Percentiles rank a stretch among this genome's conserved stretches.
phyloP scores from a whole-genome alignment of 1,140 invertebrate genomes.

The Archivesica marissinica region DNA sequence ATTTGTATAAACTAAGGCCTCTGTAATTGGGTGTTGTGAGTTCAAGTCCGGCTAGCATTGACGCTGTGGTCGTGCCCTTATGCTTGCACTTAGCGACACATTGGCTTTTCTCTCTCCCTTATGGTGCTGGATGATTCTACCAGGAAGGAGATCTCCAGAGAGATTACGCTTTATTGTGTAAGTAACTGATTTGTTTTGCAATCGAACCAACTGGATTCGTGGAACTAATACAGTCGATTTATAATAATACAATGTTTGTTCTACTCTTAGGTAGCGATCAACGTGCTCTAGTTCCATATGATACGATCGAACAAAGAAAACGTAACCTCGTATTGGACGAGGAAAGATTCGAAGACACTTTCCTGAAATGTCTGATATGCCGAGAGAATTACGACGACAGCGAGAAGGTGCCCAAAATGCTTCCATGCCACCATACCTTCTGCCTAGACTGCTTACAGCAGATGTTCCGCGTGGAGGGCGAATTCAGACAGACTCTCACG shows the following conservation, averaged over 20 bases:
- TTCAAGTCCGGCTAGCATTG: no score
- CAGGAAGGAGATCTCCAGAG: no score
- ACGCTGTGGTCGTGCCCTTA: no score
- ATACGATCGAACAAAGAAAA: conserved; percentile 63
- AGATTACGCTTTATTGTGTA: no score
- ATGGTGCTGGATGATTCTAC: no score
- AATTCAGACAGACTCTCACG: conserved; percentile 78
- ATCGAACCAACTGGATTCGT: no score
- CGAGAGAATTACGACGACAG: conserved; percentile 79
- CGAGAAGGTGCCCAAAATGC: conserved; percentile 81
- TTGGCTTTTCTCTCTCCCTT: no score
- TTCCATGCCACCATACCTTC: conserved; percentile 83
- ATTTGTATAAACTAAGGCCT: no score
- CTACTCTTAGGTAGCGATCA: conserved; percentile 49
- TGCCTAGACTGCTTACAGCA: conserved; percentile 86
- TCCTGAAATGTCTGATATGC: conserved; percentile 82
- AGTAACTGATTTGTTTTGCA: no score
- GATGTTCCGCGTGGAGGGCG: conserved; percentile 81
- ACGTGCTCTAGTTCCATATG: neutral
- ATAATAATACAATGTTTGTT: conserved; percentile 3
- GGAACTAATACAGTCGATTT: no score
- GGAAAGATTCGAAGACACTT: conserved; percentile 79
- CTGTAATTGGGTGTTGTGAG: no score
- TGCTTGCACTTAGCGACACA: no score
- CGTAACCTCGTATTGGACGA: conserved; percentile 80